Evolutionary conservation across 1,140 invertebrate genomes (phyloP), one percentile per base, ranked within the genome.

Genomic region (Drosophila pallidifrons): DNA sequence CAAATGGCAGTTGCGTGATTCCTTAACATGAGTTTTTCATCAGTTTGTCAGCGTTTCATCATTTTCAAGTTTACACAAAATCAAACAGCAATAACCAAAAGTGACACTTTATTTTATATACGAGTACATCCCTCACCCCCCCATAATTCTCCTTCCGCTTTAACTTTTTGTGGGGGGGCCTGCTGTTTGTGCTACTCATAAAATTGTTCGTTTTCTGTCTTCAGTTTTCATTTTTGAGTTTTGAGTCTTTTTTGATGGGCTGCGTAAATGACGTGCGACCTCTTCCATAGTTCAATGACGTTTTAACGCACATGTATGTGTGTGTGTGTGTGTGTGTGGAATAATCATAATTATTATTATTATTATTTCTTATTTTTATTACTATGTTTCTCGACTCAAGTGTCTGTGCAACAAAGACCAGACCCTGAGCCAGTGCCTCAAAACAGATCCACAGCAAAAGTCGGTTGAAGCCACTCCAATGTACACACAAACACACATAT

Each of bases 211-310:
- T 58, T 66, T 68, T 55, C n/a, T 5, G 38, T 75, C 63, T 57
- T 64, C 15, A 52, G 25, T 64, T 69, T 74, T 68, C 20, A 10
- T 25, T 70, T 66, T 60, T 55, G 15, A 38, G 20, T 54, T 64
- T 65, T 70, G 16, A 47, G 46, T 16, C 20, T 59, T 55, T 57
- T 68, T 52, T 68, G 47, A 65, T 69, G 57, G 54, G 54, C 30
- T 67, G 28, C 32, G 38, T 69, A 72, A 72, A 72, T 85, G 78
- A 66, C 52, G 64, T 52, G 73, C 83, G 83, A 87, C 83, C 83
- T 87, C 74, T 87, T 87, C 46, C 58, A 81, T 78, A 89, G 83
- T 88, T 88, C 83, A 88, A 88, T 89, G 83, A 89, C 83, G 83
- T 75, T 80, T 75, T 64, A 54, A 38, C 28, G 38, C 41, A 20